Evolutionary conservation across 2,113 vertebrate species (phyloP), one percentile per base, ranked within the genome.

Genomic region (Spea bombifrons): DNA sequence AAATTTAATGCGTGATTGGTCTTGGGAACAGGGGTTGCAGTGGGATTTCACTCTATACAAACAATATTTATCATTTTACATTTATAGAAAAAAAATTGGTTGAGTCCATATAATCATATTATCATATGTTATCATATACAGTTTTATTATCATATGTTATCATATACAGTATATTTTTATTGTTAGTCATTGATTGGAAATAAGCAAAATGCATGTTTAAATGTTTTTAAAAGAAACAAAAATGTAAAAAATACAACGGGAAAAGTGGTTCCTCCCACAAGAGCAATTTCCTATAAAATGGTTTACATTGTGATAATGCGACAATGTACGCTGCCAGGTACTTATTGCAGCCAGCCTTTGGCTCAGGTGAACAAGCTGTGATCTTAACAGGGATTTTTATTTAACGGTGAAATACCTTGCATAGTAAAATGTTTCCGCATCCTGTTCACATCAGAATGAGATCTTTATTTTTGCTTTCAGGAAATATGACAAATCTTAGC

Each of bases 201-300:
- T 30, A 52, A 52, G 50, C 9, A 52, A 52, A 52, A 52, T 52
- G 6, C 50, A 52, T 52, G 9, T 52, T 52, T 52, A 66, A 44
- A 45, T 63, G 3, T 63, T 63, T 63, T 16, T 63, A 15, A 63
- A 30, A 30, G 30, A 30, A 30, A 1, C 30, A 30, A 30, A 65
- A 30, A 2, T 65, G 63, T 30, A 65, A 30, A 30, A 30, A 30
- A 30, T 30, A 2, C n/a, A 30, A 65, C 7, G 5, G 6, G 47
- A 75, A 17, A 30, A 9, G 17, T 61, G 50, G 13, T 8, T 50
- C 47, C 44, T 7, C 73, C 61, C 61, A 52, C 15, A 44, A 53
- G 52, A 47, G 15, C 7, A 59, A 10, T n/a, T 72, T n/a, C 55
- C n/a, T 73, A 73, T 63, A 73, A 57, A 73, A 10, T 63, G 44